Percentiles rank a stretch among this genome's conserved stretches.
phyloP scores from a whole-genome alignment of 1,140 invertebrate genomes.

The Aphelenchoides besseyi region DNA sequence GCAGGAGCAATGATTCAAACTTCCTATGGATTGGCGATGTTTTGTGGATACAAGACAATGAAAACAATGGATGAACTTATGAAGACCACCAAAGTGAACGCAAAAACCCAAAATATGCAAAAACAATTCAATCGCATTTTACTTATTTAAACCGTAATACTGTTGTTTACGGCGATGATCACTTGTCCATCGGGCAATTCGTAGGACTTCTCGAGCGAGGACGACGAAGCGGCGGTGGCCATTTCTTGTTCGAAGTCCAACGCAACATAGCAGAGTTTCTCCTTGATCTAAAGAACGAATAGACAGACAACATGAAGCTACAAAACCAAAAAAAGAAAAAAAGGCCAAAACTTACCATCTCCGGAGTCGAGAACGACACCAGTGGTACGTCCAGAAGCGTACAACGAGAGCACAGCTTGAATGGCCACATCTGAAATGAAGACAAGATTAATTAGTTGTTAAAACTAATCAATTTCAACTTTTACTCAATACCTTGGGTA shows the following conservation, averaged over 20 bases:
- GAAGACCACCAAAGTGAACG: background rate
- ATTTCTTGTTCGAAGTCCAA: slow-evolving; percentile 91
- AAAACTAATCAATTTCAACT: too few species aligned
- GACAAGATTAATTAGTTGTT: too few species aligned
- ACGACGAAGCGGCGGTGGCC: slow-evolving; percentile 84
- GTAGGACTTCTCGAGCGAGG: slow-evolving; percentile 86
- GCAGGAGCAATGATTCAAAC: background rate
- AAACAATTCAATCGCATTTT: too few species aligned
- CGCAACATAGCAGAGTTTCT: slow-evolving; percentile 72
- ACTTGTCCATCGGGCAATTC: slow-evolving; percentile 91
- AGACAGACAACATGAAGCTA: too few species aligned
- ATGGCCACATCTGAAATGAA: slow-evolving; percentile 73
- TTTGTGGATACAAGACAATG: background rate
- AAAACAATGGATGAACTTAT: background rate
- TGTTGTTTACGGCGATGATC: slow-evolving; percentile 94
- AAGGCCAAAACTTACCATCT: slow-evolving; percentile 68
- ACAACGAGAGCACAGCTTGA: slow-evolving; percentile 84
- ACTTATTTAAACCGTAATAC: too few species aligned
- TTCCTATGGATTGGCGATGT: background rate
- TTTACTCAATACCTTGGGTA: too few species aligned
- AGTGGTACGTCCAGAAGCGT: slow-evolving; percentile 88
- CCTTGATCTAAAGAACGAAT: slow-evolving; percentile 68
- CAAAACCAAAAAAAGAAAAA: too few species aligned
- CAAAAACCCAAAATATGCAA: background rate
- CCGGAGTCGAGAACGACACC: slow-evolving; percentile 87